phyloP scores from a whole-genome alignment of 2,888 invertebrate genomes.

The Cerastis rubricosa region DNA sequence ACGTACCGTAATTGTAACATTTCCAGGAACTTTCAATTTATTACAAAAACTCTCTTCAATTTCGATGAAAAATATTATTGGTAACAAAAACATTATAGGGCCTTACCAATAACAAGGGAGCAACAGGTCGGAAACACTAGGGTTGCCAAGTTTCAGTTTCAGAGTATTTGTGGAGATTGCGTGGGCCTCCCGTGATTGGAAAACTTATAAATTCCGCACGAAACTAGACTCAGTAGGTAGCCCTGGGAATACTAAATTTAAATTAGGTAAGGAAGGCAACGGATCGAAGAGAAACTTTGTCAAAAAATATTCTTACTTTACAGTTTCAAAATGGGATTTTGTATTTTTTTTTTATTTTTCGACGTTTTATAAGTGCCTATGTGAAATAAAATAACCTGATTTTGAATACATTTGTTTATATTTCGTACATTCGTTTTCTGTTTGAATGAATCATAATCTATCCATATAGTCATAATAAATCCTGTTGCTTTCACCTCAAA shows the following conservation, averaged over 20 bases:
- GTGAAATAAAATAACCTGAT: too few species aligned
- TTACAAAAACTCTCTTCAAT: conserved; percentile 22
- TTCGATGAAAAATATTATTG: conserved; percentile 21
- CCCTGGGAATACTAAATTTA: neutral
- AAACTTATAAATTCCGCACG: conserved; percentile 16
- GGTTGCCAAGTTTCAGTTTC: conserved; percentile 3
- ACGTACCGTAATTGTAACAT: neutral
- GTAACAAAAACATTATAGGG: conserved; percentile 12
- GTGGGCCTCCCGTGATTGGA: conserved; percentile 12
- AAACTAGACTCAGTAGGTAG: neutral
- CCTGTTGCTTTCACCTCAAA: neutral
- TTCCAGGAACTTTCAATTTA: conserved; percentile 18
- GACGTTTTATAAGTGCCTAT: too few species aligned
- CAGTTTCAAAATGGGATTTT: neutral
- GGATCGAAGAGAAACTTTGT: too few species aligned
- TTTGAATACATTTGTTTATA: neutral
- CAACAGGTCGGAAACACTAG: conserved; percentile 21
- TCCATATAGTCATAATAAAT: too few species aligned
- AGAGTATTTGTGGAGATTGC: conserved; percentile 9
- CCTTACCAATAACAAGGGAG: conserved; percentile 16
- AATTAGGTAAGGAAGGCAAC: neutral
- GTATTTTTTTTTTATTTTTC: too few species aligned
- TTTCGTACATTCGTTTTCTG: neutral
- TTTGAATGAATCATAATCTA: neutral
- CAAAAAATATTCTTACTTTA: neutral